Conservation (phyloP, 2,888 invertebrate species). For the Actias luna region DNA sequence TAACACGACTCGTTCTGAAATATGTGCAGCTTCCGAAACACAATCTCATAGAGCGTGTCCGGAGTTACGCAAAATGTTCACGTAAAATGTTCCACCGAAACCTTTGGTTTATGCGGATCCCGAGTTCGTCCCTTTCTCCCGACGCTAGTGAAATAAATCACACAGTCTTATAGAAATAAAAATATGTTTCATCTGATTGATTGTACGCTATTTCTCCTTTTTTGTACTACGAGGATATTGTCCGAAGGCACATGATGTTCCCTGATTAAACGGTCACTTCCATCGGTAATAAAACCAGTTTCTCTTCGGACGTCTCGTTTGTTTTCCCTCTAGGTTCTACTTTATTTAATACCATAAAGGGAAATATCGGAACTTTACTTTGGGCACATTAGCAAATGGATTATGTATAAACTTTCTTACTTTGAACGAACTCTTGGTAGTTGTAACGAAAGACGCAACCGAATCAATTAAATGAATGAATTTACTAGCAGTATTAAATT, state of each 20-base stretch:
- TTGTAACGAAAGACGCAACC: too few relatives aligned
- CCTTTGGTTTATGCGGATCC: conserved; percentile 1
- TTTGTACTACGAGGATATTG: neutral
- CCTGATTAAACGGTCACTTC: conserved; percentile 2
- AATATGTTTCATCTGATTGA: conserved; percentile 11
- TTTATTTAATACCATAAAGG: neutral
- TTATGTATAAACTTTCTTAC: too few relatives aligned
- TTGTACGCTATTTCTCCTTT: conserved; percentile 1
- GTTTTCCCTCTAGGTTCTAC: neutral
- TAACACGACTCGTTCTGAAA: neutral
- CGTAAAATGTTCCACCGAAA: neutral
- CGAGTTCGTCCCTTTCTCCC: neutral
- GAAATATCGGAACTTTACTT: neutral
- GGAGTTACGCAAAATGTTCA: neutral
- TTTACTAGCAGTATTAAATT: too few relatives aligned
- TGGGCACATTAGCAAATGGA: too few relatives aligned
- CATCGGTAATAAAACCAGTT: conserved; percentile 3
- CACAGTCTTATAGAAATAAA: conserved; percentile 11
- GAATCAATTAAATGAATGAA: too few relatives aligned
- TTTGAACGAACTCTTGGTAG: too few relatives aligned
- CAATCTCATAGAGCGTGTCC: neutral
- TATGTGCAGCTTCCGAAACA: neutral
- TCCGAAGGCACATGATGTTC: neutral
- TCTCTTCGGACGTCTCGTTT: neutral
- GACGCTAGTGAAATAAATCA: conserved; percentile 11